Evolutionary conservation across 2,797 vertebrate species (phyloP), one percentile per base, ranked within the genome.

Genomic region (Nyctibius grandis): DNA sequence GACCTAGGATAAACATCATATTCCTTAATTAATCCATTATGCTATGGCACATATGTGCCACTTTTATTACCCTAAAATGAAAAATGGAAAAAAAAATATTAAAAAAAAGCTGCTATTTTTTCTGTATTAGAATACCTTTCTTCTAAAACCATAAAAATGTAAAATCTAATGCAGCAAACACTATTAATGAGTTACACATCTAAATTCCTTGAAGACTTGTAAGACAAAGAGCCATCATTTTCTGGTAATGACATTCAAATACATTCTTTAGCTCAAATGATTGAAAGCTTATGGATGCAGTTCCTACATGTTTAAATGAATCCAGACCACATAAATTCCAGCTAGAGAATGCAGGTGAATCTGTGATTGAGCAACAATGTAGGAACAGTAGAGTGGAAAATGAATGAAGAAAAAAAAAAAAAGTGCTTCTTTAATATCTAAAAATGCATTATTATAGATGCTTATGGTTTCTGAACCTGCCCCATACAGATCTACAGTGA

Each of bases 21-120:
- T 97, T 96, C 97, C 97, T 98, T 98, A 98, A 98, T 98, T 98
- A 98, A 98, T 98, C 96, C 97, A 97, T 98, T 98, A 97, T 47
- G 47, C 96, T 94, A 79, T 70, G 88, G 96, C 96, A 97, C 96
- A 93, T 97, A 97, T 69, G 92, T 97, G 97, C 96, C 96, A 88
- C 92, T 98, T 98, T 98, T 98, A 98, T 97, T 97, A 95, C 94
- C 90, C 76, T 96, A 96, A 98, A 97, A 97, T 98, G 97, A 97
- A 97, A 97, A 97, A 96, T 94, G 74, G 91, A 29, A 17, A 65
- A 90, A 87, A 96, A 96, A 42, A 31, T 26, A 11, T 5, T 9
- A 22, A 47, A n/a, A 22, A 47, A n/a, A 23, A 31, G 44, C 78
- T 93, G 80, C 44, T 91, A 96, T 96, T 95, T 96, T 96, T 95